These are phyloP conservation scores for Dasypolia templi DNA, from an alignment of 2,888 invertebrate genomes.

Conservation along the genomic window DNA sequence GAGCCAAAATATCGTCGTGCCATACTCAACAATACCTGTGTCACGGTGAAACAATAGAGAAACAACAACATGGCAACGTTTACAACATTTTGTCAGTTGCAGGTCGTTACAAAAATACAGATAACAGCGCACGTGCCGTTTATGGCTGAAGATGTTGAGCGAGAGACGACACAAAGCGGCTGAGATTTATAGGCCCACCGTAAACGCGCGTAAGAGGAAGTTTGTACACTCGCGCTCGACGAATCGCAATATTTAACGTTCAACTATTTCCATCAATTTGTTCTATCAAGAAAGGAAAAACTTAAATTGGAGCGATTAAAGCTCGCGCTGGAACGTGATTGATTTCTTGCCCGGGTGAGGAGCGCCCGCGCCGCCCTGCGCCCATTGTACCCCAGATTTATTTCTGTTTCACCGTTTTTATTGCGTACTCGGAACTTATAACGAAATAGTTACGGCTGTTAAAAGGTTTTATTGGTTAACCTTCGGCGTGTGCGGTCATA, in stretches of 20 bases:
- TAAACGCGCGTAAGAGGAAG: conserved; percentile 83
- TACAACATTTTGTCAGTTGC: conserved; percentile 83
- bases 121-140: conserved; percentile 85
- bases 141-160: conserved; percentile 84
- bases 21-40: conserved; percentile 73
- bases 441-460: conserved; percentile 90
- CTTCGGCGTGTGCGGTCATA: conserved; percentile 89
- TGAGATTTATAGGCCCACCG: conserved; percentile 84
- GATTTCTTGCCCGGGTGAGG: conserved; percentile 78
- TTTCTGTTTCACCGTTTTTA: conserved; percentile 89
- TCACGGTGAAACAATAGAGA: conserved; percentile 69
- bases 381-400: conserved; percentile 87
- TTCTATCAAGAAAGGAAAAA: conserved; percentile 84
- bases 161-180: conserved; percentile 81
- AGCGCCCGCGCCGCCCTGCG: conserved; percentile 69
- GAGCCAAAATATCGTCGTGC: conserved; percentile 72
- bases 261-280: conserved; percentile 86
- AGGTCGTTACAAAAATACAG: conserved; percentile 83
- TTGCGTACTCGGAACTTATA: conserved; percentile 90
- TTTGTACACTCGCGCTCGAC: conserved; percentile 80
- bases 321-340: conserved; percentile 80
- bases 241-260: conserved; percentile 85
- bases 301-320: conserved; percentile 87
- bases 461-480: conserved; percentile 91
- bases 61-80: conserved; percentile 76